A percentile compares a stretch with the other conserved stretches of the same genome.
Conservation (phyloP, 1,140 invertebrate genomes). For the Gonatopus flavifemur region DNA sequence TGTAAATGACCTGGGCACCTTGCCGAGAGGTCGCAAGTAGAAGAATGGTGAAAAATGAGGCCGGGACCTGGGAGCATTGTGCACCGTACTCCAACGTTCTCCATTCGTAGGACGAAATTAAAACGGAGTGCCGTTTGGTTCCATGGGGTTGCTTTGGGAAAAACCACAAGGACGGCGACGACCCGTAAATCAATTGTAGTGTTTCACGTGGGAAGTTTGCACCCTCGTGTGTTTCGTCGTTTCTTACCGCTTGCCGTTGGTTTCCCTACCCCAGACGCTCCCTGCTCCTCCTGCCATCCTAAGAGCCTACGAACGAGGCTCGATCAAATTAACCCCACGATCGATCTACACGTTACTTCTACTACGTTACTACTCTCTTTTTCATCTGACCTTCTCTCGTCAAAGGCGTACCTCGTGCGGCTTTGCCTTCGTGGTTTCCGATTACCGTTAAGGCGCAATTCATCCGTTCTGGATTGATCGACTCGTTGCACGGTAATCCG, state of each 20-base stretch:
- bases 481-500: slow-evolving; percentile 11
- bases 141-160: neutral
- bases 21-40: too few species aligned
- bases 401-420: slow-evolving; percentile 4
- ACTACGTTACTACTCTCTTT: neutral
- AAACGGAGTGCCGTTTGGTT: neutral
- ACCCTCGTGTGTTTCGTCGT: neutral
- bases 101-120: neutral
- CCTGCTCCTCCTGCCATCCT: slow-evolving; percentile 10
- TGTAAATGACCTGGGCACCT: too few species aligned
- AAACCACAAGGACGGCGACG: neutral
- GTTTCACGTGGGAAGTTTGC: neutral
- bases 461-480: slow-evolving; percentile 12
- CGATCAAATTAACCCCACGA: slow-evolving; percentile 30
- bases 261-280: slow-evolving; percentile 12
- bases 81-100: too few species aligned
- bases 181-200: neutral
- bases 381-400: neutral
- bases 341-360: slow-evolving; percentile 19
- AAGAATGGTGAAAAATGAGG: neutral
- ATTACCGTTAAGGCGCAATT: slow-evolving; percentile 21
- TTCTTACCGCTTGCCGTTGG: neutral
- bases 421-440: slow-evolving; percentile 6
- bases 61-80: too few species aligned
- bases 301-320: neutral